Evolutionary conservation across 2,888 invertebrate species (phyloP).

Genomic region (Volucella inflata): DNA sequence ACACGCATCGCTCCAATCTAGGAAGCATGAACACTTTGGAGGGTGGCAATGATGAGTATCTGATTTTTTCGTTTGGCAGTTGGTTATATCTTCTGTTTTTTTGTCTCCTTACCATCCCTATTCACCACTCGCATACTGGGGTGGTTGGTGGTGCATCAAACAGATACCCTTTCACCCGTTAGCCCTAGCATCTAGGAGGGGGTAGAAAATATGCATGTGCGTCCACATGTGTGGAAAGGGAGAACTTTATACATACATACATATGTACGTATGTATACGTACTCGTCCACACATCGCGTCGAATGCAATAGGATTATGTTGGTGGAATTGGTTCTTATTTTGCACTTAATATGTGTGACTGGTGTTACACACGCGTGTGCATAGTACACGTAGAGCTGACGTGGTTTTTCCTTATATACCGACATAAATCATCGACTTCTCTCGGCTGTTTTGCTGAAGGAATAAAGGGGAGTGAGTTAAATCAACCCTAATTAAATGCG

Average conservation of each 20-base stretch:
- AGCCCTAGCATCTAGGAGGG: neutral
- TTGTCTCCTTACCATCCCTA: neutral
- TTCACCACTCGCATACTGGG: neutral
- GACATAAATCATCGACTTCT: constrained; percentile 38
- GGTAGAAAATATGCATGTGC: constrained; percentile 27
- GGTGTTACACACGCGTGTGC: constrained; percentile 36
- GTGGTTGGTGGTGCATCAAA: neutral
- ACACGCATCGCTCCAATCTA: constrained; percentile 52
- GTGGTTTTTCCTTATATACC: constrained; percentile 41
- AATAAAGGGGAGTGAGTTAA: constrained; percentile 32
- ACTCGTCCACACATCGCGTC: too few relatives aligned
- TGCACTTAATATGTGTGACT: constrained; percentile 54
- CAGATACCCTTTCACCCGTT: neutral
- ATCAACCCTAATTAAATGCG: constrained; percentile 69
- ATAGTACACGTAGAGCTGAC: neutral
- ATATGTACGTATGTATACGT: too few relatives aligned
- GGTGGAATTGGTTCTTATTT: constrained; percentile 54
- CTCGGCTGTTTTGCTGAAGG: too few relatives aligned
- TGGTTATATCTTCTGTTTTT: constrained; percentile 17
- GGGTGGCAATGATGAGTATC: constrained; percentile 6
- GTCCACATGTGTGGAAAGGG: neutral
- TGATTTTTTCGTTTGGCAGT: constrained; percentile 15
- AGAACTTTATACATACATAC: neutral
- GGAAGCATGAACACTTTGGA: constrained; percentile 39
- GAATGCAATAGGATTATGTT: constrained; percentile 57